Evolutionary conservation across 2,888 invertebrate species (phyloP), one percentile per base, ranked within the genome.

Genomic region (Notodonta dromedarius): DNA sequence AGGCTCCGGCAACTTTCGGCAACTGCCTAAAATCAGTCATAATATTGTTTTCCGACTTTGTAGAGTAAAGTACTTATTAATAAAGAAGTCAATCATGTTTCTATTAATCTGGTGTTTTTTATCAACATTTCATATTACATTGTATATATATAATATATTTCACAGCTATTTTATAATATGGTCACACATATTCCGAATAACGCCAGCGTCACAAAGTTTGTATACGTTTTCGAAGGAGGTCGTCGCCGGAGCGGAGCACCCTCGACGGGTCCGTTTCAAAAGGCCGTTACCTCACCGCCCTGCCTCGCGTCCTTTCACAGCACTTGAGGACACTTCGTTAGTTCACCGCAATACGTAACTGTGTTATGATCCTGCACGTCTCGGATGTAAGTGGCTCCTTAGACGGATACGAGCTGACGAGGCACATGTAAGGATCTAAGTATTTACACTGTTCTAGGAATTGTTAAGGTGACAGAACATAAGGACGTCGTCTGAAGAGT

Each of bases 331-430:
- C 78, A 74, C 86, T 87, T 87, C 86, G 85, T 87, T 87, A 86
- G 80, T 76, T 77, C 77, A 59, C 72, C 71, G 75, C 78, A 75
- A 76, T 77, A 73, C 73, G 77, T 78, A 73, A 77, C 78, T 65
- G 76, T 76, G 77, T 82, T 85, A 84, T 85, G 84, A 85, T 85
- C 84, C 80, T 78, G 81, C 83, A 85, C 80, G 85, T 73, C 74
- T 73, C 75, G 63, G 58, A 58, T 66, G 60, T 61, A 50, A 74
- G 72, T 58, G 66, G 65, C 67, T 67, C 67, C 74, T 74, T 67
- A 16, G 56, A 51, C 57, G 44, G 56, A 62, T 59, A 51, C 48
- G 59, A 58, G 64, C 52, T 44, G 50, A 58, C 8, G 46, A 60
- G 54, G 14, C 50, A 11, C n/a, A 46, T 50, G 50, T 50, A 50